phyloP scores from a whole-genome alignment of 2,888 invertebrate species.

The Quadriops clusia region DNA sequence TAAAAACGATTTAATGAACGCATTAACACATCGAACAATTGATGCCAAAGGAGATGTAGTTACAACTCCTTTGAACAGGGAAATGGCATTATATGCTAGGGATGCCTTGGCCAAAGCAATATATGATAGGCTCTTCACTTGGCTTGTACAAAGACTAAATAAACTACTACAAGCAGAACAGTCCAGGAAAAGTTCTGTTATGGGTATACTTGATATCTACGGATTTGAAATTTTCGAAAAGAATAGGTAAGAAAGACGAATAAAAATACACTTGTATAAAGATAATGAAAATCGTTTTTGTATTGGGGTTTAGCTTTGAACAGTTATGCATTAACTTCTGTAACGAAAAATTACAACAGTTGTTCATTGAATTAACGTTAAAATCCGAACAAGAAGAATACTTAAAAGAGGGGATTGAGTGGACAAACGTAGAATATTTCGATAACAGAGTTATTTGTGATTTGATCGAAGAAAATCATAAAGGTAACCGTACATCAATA shows the following conservation, averaged over 20 bases:
- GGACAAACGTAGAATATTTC: constrained; percentile 81
- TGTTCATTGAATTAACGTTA: constrained; percentile 83
- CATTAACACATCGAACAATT: constrained; percentile 75
- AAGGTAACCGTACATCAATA: constrained; percentile 42
- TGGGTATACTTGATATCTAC: constrained; percentile 88
- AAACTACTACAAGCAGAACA: constrained; percentile 51
- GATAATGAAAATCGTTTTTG: constrained; percentile 3
- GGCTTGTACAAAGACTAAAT: constrained; percentile 77
- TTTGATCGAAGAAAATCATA: constrained; percentile 79
- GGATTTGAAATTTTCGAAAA: constrained; percentile 88
- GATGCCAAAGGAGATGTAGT: constrained; percentile 77
- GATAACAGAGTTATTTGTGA: constrained; percentile 91
- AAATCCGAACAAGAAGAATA: constrained; percentile 92
- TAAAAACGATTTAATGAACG: constrained; percentile 50
- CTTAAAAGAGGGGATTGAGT: constrained; percentile 78
- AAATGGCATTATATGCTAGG: constrained; percentile 73
- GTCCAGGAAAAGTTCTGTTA: constrained; percentile 52
- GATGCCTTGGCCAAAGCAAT: constrained; percentile 87
- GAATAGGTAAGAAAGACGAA: constrained; percentile 65
- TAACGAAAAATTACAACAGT: constrained; percentile 88
- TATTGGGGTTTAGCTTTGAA: constrained; percentile 50
- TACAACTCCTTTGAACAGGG: constrained; percentile 65
- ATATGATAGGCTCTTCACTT: constrained; percentile 82
- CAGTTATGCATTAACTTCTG: constrained; percentile 95
- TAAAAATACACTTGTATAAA: not conserved